Base-by-base conservation (phyloP, 1,140 invertebrate species). In the Drosophila azteca region DNA sequence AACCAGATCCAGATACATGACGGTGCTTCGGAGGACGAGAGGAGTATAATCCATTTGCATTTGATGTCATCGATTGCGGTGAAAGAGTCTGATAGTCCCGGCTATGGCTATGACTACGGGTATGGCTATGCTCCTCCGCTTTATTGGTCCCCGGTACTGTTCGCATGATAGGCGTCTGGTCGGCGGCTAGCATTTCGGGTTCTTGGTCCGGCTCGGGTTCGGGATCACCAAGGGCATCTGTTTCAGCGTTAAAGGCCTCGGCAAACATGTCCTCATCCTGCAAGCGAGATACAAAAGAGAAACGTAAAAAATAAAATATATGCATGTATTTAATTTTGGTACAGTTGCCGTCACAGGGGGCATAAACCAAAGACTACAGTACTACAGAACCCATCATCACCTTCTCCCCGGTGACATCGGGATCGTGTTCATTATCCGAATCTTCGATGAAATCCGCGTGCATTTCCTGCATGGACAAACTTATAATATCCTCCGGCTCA, bases 261-360 rank as follows among this genome's bases (percentile, higher is more conserved):
- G 52, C 45, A 60, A 84, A 80, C n/a, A 84, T 51, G 22, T 84
- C 80, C 3, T 84, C 67, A 7, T 84, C 80, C 80, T 84, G 22
- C 15, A 44, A 58, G 17, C 20, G 66, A n/a, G 29, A 9, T 5
- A 0, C 15, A 0, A 41, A 8, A 26, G 0, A 4, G 1, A 7
- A 7, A 51, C 11, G 26, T 2, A 3, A 52, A 52, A 31, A 2
- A 15, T n/a, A n/a, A n/a, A n/a, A n/a, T n/a, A n/a, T n/a, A n/a
- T n/a, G 17, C 17, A 50, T 11, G 11, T 13, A 8, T 20, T 20
- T 13, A 11, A 26, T 39, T 39, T 39, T 39, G 3, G 35, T 39
- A 39, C 35, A 39, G 35, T 39, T 39, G 4, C 35, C 11, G 0
- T 2, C 35, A 13, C 11, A 39, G 3, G 31, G 2, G 31, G 3